These are phyloP conservation scores for Sminthurides aquaticus DNA, from an alignment of 2,888 invertebrate species.

Conservation along the genomic window DNA sequence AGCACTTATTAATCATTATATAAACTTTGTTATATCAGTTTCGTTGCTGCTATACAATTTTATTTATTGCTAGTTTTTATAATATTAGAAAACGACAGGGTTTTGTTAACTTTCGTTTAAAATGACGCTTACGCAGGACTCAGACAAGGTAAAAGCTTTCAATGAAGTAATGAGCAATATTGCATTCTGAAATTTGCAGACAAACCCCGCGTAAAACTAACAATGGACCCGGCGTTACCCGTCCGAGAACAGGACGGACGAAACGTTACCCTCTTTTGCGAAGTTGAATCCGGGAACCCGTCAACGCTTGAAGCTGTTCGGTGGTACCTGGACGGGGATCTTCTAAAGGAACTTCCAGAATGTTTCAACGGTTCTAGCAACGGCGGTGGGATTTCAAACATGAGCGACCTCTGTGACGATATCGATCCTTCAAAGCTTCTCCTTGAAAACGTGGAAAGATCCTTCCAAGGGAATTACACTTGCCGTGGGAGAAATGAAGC, in stretches of 20 bases:
- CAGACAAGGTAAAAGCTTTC: too few relatives aligned
- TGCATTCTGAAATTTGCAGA: constrained; percentile 54
- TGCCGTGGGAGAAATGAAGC: constrained; percentile 83
- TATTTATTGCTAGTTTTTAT: too few relatives aligned
- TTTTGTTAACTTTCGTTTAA: too few relatives aligned
- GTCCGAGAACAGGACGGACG: constrained; percentile 68
- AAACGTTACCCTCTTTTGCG: constrained; percentile 75
- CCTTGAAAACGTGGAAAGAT: constrained; percentile 74
- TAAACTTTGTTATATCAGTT: too few relatives aligned
- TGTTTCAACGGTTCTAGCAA: constrained; percentile 49
- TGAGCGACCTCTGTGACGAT: constrained; percentile 58
- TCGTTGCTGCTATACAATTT: too few relatives aligned
- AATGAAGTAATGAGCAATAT: not conserved
- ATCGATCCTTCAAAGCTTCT: constrained; percentile 78
- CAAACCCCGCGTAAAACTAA: constrained; percentile 68
- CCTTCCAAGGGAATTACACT: constrained; percentile 88
- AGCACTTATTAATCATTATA: too few relatives aligned
- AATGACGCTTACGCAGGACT: too few relatives aligned
- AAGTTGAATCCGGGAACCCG: constrained; percentile 73
- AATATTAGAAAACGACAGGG: too few relatives aligned
- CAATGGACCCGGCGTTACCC: constrained; percentile 67
- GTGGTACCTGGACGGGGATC: constrained; percentile 77
- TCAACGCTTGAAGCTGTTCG: constrained; percentile 61
- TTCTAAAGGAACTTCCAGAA: constrained; percentile 76
- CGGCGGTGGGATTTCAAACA: constrained; percentile 7